Evolutionary conservation across 2,888 invertebrate species (phyloP).

Genomic region (Synergus laeviventris): DNA sequence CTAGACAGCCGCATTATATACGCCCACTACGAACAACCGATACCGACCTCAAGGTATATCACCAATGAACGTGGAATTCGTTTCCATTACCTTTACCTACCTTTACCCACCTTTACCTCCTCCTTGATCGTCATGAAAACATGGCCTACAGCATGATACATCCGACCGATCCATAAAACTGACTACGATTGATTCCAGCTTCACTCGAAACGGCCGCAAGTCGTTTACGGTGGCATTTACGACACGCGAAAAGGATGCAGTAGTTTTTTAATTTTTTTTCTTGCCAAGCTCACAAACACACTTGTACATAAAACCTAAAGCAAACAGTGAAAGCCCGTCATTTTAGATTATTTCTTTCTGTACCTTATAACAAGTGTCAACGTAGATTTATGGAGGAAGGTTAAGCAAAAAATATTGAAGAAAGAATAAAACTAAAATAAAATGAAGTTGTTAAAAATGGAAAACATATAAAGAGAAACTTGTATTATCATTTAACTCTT

Average conservation of each 20-base stretch:
- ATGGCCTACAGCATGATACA: constrained; percentile 34
- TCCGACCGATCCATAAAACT: constrained; percentile 48
- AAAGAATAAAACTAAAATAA: too few species aligned
- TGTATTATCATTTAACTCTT: not conserved
- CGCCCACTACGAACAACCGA: constrained; percentile 44
- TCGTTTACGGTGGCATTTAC: constrained; percentile 34
- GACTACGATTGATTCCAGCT: constrained; percentile 31
- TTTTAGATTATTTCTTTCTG: not conserved
- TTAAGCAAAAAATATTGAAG: too few species aligned
- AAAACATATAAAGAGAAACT: not conserved
- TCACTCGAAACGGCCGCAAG: constrained; percentile 12
- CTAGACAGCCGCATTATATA: constrained; percentile 53
- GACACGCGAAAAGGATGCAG: constrained; percentile 3
- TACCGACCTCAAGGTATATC: constrained; percentile 39
- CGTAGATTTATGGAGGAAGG: not conserved
- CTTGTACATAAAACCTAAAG: not conserved
- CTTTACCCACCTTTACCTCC: constrained; percentile 38
- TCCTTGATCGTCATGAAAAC: constrained; percentile 25
- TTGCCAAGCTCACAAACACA: not conserved
- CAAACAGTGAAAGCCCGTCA: not conserved
- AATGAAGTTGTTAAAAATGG: not conserved
- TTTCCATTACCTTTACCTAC: constrained; percentile 35
- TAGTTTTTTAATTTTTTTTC: not conserved
- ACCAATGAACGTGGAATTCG: constrained; percentile 43
- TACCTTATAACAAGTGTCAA: not conserved